Percentiles rank a stretch among this genome's conserved stretches.
Evolutionary conservation across 2,888 invertebrate genomes (phyloP).

Genomic region (Frankliniella fusca): DNA sequence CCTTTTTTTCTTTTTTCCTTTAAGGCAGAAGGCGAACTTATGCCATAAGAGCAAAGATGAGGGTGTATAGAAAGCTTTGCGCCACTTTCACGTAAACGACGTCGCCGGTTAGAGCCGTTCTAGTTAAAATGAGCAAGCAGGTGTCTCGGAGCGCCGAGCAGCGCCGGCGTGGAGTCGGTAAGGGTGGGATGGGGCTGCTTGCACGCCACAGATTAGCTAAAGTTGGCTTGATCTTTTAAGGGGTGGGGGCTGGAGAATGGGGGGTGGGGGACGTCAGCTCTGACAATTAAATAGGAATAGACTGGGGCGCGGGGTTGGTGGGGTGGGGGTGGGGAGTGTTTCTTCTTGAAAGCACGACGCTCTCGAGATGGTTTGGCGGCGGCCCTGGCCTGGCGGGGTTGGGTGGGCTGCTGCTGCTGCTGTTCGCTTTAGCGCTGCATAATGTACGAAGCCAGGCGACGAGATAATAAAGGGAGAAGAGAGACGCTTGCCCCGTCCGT

Average conservation of each 20-base stretch:
- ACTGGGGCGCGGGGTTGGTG: background rate
- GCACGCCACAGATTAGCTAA: background rate
- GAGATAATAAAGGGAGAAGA: background rate
- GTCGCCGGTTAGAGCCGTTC: background rate
- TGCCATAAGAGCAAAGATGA: no score
- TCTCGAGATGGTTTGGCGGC: background rate
- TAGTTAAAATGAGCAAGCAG: background rate
- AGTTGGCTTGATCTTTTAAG: background rate
- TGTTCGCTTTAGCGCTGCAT: no score
- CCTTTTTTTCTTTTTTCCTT: no score
- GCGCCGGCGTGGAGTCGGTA: slow-evolving; percentile 4
- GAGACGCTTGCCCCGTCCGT: background rate
- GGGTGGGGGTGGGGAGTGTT: background rate
- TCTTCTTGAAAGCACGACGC: background rate
- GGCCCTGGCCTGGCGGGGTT: background rate
- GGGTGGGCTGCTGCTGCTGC: background rate
- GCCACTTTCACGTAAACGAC: no score
- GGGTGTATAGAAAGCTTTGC: no score
- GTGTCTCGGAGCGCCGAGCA: no score
- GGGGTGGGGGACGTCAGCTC: background rate
- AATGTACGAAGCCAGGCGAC: background rate
- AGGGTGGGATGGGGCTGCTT: background rate
- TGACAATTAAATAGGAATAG: slow-evolving; percentile 21
- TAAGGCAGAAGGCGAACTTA: no score
- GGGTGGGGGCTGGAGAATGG: background rate